These are phyloP conservation scores for Hydractinia symbiolongicarpus DNA, from an alignment of 30 jellyfish, hydroid and myxozoan genomes.

Conservation along the genomic window DNA sequence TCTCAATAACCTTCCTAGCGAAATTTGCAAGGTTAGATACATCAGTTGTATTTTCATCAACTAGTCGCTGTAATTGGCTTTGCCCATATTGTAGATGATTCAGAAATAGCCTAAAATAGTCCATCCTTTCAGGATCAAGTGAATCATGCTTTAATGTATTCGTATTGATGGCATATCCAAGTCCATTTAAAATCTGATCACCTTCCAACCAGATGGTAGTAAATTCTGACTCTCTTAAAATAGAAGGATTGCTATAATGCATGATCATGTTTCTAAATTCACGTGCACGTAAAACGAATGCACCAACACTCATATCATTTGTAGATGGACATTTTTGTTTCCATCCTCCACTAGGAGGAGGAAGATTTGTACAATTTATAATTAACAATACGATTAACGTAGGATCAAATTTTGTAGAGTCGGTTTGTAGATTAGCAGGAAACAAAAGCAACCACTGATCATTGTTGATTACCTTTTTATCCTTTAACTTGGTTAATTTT, in stretches of 20 bases:
- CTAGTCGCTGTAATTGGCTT: neutral
- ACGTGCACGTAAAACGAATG: slow-evolving; percentile 2
- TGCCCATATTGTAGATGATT: neutral
- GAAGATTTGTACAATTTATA: slow-evolving; percentile 1
- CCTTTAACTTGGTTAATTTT: neutral
- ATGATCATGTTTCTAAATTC: neutral
- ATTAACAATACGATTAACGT: neutral
- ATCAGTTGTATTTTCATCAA: slow-evolving; percentile 4
- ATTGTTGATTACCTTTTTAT: neutral
- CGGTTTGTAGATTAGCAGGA: slow-evolving; percentile 3
- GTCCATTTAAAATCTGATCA: neutral
- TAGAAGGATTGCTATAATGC: slow-evolving; percentile 1
- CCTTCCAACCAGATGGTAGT: neutral
- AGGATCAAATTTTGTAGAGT: slow-evolving; percentile 4
- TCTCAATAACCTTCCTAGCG: neutral
- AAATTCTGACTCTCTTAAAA: neutral
- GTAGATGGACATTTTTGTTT: neutral
- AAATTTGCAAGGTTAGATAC: neutral
- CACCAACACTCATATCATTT: slow-evolving; percentile 9
- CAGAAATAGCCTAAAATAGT: neutral
- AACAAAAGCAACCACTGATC: neutral
- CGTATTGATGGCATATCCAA: neutral
- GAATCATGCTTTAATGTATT: neutral
- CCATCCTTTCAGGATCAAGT: neutral
- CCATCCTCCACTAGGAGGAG: slow-evolving; percentile 6